Evolutionary conservation across 1,140 invertebrate genomes (phyloP), one percentile per base, ranked within the genome.

Genomic region (Cydia pomonella): DNA sequence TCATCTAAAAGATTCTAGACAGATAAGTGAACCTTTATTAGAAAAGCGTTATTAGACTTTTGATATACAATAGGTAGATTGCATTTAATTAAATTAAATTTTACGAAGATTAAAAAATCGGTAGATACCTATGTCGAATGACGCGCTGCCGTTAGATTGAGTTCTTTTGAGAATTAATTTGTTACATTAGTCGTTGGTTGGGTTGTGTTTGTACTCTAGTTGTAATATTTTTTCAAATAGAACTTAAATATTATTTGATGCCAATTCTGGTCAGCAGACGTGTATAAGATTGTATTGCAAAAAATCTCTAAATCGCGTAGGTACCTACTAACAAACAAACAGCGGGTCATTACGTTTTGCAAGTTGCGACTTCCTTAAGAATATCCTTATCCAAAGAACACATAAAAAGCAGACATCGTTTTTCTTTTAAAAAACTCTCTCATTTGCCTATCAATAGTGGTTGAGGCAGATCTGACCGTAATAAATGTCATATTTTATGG

Each of bases 361-460:
- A 85, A 88, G 78, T 87, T 81, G 84, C 84, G 84, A 87, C 80
- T 86, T 87, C 82, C 27, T 89, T 86, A 87, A 89, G 83, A 91
- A 86, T 86, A 84, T 87, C 85, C 88, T 90, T 89, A 89, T 88
- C 87, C 86, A 87, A 84, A 90, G 88, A 91, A 90, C 88, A 91
- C 91, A 93, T 93, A 93, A 93, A 93, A 93, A 92, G 84, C 91
- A 93, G 91, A 93, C 91, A 93, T 92, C 91, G 91, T 93, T 93
- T 93, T 90, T 93, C 90, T 92, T 93, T 93, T 92, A 93, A 92
- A 92, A 93, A 92, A 90, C 86, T 92, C 90, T 90, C 90, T 93
- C 91, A 92, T 93, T 92, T 92, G 91, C 91, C 91, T 92, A 92
- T 92, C 91, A 92, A 92, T 92, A 92, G 91, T 92, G 91, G 86